Evolutionary conservation across 1,140 invertebrate genomes (phyloP).

Genomic region (Trinorchestia longiramus): DNA sequence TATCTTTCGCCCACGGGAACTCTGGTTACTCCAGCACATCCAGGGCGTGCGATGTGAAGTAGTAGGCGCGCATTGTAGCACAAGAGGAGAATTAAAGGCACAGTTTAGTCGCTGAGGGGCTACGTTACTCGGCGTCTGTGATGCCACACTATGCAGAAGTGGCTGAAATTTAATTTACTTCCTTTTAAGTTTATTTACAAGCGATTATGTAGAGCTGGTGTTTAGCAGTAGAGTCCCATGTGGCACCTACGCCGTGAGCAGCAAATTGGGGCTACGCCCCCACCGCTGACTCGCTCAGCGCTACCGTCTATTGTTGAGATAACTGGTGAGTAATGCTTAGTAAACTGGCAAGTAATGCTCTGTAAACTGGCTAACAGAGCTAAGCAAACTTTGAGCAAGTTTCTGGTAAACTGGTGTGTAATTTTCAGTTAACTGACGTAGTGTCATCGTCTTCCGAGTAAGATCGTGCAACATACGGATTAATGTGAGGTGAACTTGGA

Average conservation of each 20-base stretch:
- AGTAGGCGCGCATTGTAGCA: background rate
- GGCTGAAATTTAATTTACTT: constrained; percentile 13
- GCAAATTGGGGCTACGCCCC: background rate
- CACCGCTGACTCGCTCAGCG: background rate
- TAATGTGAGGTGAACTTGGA: background rate
- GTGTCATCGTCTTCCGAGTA: background rate
- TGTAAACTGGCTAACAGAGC: background rate
- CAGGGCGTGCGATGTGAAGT: too few species aligned
- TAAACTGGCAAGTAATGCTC: background rate
- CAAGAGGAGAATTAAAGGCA: background rate
- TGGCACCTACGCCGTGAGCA: background rate
- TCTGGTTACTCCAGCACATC: too few species aligned
- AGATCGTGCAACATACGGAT: background rate
- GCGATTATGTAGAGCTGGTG: background rate
- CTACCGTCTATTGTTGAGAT: background rate
- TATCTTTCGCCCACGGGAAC: too few species aligned
- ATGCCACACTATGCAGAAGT: background rate
- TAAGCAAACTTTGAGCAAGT: background rate
- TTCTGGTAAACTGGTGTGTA: background rate
- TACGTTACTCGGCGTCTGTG: background rate
- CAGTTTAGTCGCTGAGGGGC: background rate
- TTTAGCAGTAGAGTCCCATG: background rate
- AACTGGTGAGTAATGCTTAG: background rate
- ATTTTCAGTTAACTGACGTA: background rate
- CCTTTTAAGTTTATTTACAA: constrained; percentile 24